Evolutionary conservation across 1,140 invertebrate species (phyloP), one percentile per base, ranked within the genome.

Genomic region (Drosophila pruinosa): DNA sequence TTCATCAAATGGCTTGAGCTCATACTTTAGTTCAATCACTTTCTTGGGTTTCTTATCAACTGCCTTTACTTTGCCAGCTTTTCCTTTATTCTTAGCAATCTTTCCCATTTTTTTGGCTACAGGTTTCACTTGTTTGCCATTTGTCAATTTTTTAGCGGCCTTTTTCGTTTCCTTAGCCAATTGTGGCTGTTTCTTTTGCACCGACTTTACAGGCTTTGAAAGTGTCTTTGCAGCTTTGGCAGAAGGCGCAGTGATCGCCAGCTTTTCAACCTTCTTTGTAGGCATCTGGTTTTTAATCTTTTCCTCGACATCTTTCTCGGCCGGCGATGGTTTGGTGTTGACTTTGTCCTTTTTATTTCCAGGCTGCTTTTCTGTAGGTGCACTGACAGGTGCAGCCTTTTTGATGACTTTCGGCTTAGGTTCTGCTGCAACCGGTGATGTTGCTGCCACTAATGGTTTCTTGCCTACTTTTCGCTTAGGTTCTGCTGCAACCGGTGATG

Each of bases 1-100:
- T n/a, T 89, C 88, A 53, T 90, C 72, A 10, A 90, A 89, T 5
- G 75, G 38, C 39, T 82, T 78, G 0, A 89, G 8, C 45, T 89
- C 72, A 26, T 64, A 75, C 5, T 70, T 47, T 19, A 88, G 17
- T 17, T 71, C 64, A 4, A 71, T 19, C 4, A 45, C 28, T 8
- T 64, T 64, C 22, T 50, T 59, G 7, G 34, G 6, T 38, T 47
- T 47, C 34, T 65, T 75, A 3, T 19, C n/a, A 22, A 67, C 53
- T 0, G 12, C 24, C 17, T 45, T 58, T 31, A 8, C 28, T 8
- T 19, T 21, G 1, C 0, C 7, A 12, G 14, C 8, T 10, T 2
- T 19, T 19, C 17, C 12, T 22, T 36, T 45, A 2, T 45, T 53
- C 4, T n/a, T 39, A 5, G 2, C 28, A 15, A 8, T 17, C n/a